Evolutionary conservation across 2,888 invertebrate genomes (phyloP), one percentile per base, ranked within the genome.

Genomic region (Macrosoma leucophasiata): DNA sequence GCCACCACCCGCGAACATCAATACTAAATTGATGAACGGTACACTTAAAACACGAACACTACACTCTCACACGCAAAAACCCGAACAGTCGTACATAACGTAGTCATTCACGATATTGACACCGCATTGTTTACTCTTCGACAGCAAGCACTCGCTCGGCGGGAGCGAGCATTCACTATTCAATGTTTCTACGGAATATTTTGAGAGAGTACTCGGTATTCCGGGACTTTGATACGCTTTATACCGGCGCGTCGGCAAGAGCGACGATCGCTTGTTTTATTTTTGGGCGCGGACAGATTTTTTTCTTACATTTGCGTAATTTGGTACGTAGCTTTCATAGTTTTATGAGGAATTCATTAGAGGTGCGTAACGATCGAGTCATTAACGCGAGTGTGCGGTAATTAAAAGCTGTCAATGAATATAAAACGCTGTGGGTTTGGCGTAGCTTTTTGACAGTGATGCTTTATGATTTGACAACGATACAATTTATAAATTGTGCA

Each of bases 1-100:
- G 13, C 78, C 79, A 5, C 78, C 78, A 2, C 79, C 78, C 48
- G 79, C 79, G 40, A 81, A 79, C 81, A 81, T 81, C 46, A 56
- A 58, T 44, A 34, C 47, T 13, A 41, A 31, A 18, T 43, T 38
- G 32, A 39, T 33, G 39, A 45, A 41, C 31, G 31, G 27, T 31
- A 24, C 39, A 39, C 36, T 30, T 33, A 31, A 39, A 35, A 33
- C 32, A 30, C 19, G 36, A 36, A 33, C 47, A 50, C 38, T 33
- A 18, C 13, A 31, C 15, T 8, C 5, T 20, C 20, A 12, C 21
- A 32, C 20, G 28, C 41, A 33, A 25, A n/a, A n/a, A n/a, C n/a
- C n/a, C n/a, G n/a, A n/a, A n/a, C n/a, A n/a, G n/a, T n/a, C n/a
- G n/a, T n/a, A n/a, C n/a, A n/a, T n/a, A n/a, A n/a, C n/a, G n/a